Base-by-base conservation (phyloP, 2,888 invertebrate species). In the Zhuqinia jingwanae region DNA sequence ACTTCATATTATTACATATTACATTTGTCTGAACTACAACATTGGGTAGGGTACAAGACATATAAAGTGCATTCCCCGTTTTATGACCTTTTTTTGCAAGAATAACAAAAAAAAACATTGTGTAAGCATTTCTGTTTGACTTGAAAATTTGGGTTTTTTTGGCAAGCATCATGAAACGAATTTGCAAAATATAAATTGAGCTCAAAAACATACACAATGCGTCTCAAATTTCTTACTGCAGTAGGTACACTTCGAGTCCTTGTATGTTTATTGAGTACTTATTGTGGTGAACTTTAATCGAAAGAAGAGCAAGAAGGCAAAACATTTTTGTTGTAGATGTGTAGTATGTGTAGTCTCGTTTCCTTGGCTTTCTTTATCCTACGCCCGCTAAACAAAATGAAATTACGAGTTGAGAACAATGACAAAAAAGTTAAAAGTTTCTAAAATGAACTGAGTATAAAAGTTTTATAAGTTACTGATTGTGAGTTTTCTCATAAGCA, bases 391-490 rank as follows among this genome's bases (percentile, higher is more conserved):
- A 17, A 42, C 50, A 27, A 50, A 73, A 73, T 73, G 70, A 47
- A 73, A 73, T 73, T 73, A 73, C 36, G 20, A 68, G 42, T 68
- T 42, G 42, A 68, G 68, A 68, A 68, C 68, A 68, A 68, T 68
- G 60, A 68, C 68, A 45, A 68, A 17, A 73, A 73, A 50, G 47
- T 73, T 50, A 50, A 73, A 73, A 73, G 25, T 73, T 73, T 73
- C 47, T 27, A 6, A 73, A 73, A 73, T 73, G 70, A 73, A 73
- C 47, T 73, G 70, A 73, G 25, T 15, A 73, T n/a, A 73, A 73
- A 50, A 50, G 70, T 11, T 25, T 47, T 50, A 65, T 17, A 20
- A 17, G 36, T 65, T 65, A 50, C n/a, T 50, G n/a, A n/a, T n/a
- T n/a, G n/a, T n/a, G 2, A 50, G n/a, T 50, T 13, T 15, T 5